Evolutionary conservation across 2,113 vertebrate species (phyloP).

Genomic region (Zapus hudsonius): DNA sequence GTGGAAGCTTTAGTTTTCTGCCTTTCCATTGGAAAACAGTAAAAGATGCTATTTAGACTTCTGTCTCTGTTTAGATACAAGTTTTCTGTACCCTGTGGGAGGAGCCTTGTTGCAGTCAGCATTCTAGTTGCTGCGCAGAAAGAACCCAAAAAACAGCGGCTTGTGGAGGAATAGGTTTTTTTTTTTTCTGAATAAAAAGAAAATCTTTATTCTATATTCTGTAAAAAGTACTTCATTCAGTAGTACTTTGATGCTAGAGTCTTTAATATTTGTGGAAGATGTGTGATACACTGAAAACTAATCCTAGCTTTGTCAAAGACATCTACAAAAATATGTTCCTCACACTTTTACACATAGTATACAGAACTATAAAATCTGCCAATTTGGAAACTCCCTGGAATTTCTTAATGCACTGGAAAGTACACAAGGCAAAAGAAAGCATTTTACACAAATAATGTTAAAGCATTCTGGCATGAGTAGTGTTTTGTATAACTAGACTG

Average conservation of each 20-base stretch:
- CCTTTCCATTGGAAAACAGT: no score
- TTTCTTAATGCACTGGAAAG: constrained; percentile 76
- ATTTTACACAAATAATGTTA: constrained; percentile 63
- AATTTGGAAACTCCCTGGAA: constrained; percentile 60
- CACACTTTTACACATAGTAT: constrained; percentile 76
- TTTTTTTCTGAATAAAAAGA: constrained; percentile 19
- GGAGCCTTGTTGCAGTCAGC: no score
- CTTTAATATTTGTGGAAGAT: constrained; percentile 29
- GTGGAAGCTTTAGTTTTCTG: no score
- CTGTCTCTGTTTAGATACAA: no score
- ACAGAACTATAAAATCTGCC: constrained; percentile 74
- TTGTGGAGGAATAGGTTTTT: no score
- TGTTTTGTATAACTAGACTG: neutral
- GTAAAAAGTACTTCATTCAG: constrained; percentile 9
- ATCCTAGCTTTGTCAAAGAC: constrained; percentile 69
- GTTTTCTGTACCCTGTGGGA: no score
- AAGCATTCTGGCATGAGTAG: constrained; percentile 46
- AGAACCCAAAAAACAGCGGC: no score
- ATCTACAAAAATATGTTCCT: constrained; percentile 73
- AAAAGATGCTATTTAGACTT: no score
- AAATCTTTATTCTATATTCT: constrained; percentile 17
- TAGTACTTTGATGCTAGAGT: neutral
- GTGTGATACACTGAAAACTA: constrained; percentile 60
- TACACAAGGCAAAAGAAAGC: constrained; percentile 72
- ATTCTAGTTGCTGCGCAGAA: no score